phyloP scores from a whole-genome alignment of 2,888 invertebrate genomes.

The Lithophane semibrunnea region DNA sequence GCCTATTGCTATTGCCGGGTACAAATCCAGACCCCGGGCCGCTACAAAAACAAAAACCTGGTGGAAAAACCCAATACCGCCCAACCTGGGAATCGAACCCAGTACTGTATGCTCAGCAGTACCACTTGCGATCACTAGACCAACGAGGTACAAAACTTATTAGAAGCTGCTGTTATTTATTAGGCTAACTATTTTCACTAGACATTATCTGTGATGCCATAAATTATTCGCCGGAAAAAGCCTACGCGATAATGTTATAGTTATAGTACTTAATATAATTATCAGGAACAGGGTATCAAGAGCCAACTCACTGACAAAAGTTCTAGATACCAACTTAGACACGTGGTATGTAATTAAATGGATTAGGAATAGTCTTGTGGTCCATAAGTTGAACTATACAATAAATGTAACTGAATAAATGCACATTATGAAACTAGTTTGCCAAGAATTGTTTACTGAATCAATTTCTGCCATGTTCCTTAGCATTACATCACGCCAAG shows the following conservation, averaged over 20 bases:
- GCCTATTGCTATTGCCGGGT: too few species aligned
- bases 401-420: too few species aligned
- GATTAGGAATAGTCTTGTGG: background rate
- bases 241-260: background rate
- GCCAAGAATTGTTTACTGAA: too few species aligned
- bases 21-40: background rate
- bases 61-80: too few species aligned
- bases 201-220: conserved; percentile 5
- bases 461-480: too few species aligned
- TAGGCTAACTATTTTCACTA: background rate
- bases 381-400: background rate
- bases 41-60: background rate
- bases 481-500: too few species aligned
- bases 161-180: background rate
- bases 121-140: background rate
- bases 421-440: too few species aligned
- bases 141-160: background rate
- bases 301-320: background rate
- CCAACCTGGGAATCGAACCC: background rate
- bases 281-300: background rate
- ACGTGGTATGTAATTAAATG: background rate
- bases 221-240: background rate
- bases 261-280: background rate
- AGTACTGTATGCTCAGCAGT: too few species aligned
- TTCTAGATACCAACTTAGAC: background rate